Conservation (phyloP, 2,797 vertebrate species). For the Myiotriccus ornatus region DNA sequence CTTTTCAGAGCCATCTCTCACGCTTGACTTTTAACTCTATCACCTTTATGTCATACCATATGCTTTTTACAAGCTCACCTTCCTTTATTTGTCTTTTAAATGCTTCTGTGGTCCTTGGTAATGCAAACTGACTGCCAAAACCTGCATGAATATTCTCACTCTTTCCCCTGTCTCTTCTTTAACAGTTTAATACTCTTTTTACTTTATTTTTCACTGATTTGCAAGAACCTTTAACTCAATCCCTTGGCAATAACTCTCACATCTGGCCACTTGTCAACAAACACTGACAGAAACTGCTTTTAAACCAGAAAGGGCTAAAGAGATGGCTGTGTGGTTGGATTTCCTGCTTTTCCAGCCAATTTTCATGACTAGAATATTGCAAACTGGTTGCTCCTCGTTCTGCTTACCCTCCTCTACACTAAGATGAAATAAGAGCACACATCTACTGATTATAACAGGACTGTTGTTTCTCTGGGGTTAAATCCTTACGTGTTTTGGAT, state of each 20-base stretch:
- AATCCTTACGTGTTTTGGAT: not conserved
- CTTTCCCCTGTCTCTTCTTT: not conserved
- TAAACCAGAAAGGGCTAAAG: not conserved
- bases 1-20: not conserved
- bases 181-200: not conserved
- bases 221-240: not conserved
- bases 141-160: not conserved
- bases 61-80: not conserved
- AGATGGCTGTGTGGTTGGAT: rapidly evolving
- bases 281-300: not conserved
- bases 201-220: not conserved
- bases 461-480: not conserved
- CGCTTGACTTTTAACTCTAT: not conserved
- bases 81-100: not conserved
- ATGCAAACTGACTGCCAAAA: not conserved
- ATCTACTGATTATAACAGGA: not conserved
- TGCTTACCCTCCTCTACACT: not conserved
- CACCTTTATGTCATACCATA: not conserved
- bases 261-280: not conserved
- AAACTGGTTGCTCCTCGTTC: not conserved
- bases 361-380: not conserved
- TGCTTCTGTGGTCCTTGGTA: not conserved
- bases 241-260: not conserved
- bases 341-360: not conserved
- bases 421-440: not conserved